Conservation (phyloP, 2,113 vertebrate genomes). For the Cinclus cinclus region DNA sequence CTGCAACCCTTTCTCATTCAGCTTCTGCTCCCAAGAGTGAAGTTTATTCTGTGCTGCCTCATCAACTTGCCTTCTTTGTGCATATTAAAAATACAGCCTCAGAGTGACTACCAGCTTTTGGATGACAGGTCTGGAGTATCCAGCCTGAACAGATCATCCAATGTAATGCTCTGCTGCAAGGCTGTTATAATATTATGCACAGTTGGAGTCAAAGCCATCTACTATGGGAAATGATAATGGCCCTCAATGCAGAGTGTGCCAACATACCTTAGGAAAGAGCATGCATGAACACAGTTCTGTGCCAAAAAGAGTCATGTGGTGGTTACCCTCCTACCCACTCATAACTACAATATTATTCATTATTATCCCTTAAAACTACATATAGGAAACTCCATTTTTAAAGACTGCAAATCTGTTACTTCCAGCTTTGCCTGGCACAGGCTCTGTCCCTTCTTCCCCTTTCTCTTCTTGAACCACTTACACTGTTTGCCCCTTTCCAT, state of each 20-base stretch:
- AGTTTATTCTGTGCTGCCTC: constrained; percentile 5
- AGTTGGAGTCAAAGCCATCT: neutral
- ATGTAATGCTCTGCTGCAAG: neutral
- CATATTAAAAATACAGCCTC: neutral
- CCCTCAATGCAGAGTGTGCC: neutral
- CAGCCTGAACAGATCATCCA: neutral
- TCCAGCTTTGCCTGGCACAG: neutral
- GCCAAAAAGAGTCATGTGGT: neutral
- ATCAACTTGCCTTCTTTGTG: neutral
- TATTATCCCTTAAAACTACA: neutral
- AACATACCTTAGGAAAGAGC: neutral
- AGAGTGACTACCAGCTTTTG: neutral
- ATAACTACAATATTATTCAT: neutral
- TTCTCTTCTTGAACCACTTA: neutral
- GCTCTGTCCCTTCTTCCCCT: neutral
- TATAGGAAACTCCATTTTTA: neutral
- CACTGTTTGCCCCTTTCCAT: neutral
- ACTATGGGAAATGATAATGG: neutral
- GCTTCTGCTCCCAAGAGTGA: neutral
- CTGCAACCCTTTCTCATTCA: neutral
- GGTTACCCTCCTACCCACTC: neutral
- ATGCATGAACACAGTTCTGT: neutral
- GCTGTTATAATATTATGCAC: neutral
- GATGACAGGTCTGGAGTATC: neutral
- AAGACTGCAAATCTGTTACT: neutral